Percentiles rank a stretch among this genome's conserved stretches.
Evolutionary conservation across 1,140 invertebrate species (phyloP).

Genomic region (Cardiocondyla obscurior): DNA sequence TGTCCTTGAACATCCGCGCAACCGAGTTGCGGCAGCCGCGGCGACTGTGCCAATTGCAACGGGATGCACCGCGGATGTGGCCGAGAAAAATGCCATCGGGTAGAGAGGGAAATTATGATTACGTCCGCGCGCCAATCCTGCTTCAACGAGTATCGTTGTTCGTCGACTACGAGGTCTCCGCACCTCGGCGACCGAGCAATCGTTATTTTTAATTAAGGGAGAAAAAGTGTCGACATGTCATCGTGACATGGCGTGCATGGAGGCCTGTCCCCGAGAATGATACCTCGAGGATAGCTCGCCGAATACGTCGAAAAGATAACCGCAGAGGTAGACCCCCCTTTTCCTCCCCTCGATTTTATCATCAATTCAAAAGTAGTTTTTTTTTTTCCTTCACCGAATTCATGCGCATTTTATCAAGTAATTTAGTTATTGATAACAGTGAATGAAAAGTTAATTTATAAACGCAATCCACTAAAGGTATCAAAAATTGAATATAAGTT

Average conservation of each 20-base stretch:
- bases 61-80: slow-evolving; percentile 53
- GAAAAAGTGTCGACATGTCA: slow-evolving; percentile 29
- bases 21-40: neutral
- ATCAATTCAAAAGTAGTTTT: too few relatives aligned
- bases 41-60: slow-evolving; percentile 49
- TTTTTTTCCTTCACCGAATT: too few relatives aligned
- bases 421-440: neutral
- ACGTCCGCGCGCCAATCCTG: slow-evolving; percentile 64
- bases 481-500: neutral
- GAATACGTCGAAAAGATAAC: slow-evolving; percentile 39
- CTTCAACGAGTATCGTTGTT: slow-evolving; percentile 36
- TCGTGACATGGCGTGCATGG: slow-evolving; percentile 14
- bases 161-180: slow-evolving; percentile 47
- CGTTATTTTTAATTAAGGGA: slow-evolving; percentile 72
- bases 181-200: slow-evolving; percentile 49
- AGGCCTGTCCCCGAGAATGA: slow-evolving; percentile 50
- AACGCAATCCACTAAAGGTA: too few relatives aligned
- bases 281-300: slow-evolving; percentile 29
- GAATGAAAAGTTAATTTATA: too few relatives aligned
- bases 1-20: slow-evolving; percentile 71
- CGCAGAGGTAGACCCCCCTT: too few relatives aligned
- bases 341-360: neutral
- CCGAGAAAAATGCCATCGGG: slow-evolving; percentile 53
- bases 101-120: slow-evolving; percentile 73
- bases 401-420: neutral